Conservation (phyloP, 2,113 vertebrate genomes). For the Charadrius vociferus region DNA sequence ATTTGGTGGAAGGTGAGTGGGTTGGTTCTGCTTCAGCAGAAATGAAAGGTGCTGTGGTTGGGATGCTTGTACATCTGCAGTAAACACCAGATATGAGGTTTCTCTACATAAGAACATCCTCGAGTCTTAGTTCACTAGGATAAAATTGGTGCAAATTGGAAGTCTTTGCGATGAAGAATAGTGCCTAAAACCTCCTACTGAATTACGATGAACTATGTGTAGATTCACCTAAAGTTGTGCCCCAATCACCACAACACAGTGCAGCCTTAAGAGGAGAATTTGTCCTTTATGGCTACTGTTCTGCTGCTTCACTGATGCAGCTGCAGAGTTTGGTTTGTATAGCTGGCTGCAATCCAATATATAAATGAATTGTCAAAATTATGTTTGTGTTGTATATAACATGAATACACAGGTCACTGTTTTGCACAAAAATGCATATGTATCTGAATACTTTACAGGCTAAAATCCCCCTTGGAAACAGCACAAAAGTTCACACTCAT, state of each 20-base stretch:
- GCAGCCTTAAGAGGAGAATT: neutral
- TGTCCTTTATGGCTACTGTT: neutral
- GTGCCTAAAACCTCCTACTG: neutral
- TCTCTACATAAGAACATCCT: neutral
- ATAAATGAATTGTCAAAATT: neutral
- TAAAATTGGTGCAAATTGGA: neutral
- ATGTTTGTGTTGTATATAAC: neutral
- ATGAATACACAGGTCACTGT: neutral
- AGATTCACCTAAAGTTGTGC: neutral
- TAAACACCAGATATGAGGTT: rapidly evolving
- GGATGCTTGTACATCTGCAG: neutral
- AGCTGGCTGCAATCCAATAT: neutral
- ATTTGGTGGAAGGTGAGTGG: neutral
- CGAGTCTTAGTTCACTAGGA: neutral
- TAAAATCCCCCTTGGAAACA: conserved; percentile 7
- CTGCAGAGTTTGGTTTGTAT: neutral
- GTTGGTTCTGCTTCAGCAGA: neutral
- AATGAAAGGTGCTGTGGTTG: neutral
- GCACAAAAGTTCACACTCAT: neutral
- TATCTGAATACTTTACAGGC: neutral
- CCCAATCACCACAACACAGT: neutral
- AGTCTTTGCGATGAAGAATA: neutral
- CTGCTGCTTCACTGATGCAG: neutral
- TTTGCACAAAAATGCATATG: neutral
- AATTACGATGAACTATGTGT: neutral